Conservation (phyloP, 2,888 invertebrate species). For the Furcula furcula region DNA sequence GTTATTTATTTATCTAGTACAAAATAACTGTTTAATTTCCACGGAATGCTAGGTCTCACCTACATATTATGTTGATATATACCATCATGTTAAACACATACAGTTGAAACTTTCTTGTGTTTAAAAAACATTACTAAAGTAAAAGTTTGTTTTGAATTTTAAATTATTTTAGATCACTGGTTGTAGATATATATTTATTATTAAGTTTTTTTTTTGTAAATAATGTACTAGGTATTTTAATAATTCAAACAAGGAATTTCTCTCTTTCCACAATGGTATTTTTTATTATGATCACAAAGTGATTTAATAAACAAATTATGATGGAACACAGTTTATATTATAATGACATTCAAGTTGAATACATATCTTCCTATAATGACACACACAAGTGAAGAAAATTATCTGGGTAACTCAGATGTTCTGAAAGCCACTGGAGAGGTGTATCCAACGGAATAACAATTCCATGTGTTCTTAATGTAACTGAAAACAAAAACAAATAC, state of each 20-base stretch:
- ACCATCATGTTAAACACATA: too few species aligned
- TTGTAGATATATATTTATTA: too few species aligned
- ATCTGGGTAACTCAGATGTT: constrained; percentile 98
- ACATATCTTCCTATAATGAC: constrained; percentile 31
- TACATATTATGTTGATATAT: too few species aligned
- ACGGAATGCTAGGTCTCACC: too few species aligned
- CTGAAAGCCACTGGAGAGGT: constrained; percentile 98
- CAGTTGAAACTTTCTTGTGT: too few species aligned
- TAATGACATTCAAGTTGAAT: not conserved
- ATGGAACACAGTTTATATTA: constrained; percentile 1
- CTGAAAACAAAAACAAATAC: constrained; percentile 72
- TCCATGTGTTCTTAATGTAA: constrained; percentile 92
- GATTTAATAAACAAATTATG: constrained; percentile 1
- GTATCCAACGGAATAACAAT: constrained; percentile 93
- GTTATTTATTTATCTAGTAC: constrained; percentile 4
- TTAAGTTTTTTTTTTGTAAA: too few species aligned
- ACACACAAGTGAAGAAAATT: constrained; percentile 97
- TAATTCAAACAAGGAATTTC: constrained; percentile 14
- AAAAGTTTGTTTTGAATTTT: too few species aligned
- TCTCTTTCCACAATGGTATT: constrained; percentile 11
- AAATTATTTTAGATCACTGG: too few species aligned
- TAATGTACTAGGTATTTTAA: constrained; percentile 5
- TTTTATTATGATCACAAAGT: constrained; percentile 16
- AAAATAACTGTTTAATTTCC: too few species aligned
- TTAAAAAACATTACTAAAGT: too few species aligned